These are phyloP conservation scores for Geodia barretti DNA, from an alignment of 37 sponge, comb jelly and placozoan genomes.

Conservation along the genomic window DNA sequence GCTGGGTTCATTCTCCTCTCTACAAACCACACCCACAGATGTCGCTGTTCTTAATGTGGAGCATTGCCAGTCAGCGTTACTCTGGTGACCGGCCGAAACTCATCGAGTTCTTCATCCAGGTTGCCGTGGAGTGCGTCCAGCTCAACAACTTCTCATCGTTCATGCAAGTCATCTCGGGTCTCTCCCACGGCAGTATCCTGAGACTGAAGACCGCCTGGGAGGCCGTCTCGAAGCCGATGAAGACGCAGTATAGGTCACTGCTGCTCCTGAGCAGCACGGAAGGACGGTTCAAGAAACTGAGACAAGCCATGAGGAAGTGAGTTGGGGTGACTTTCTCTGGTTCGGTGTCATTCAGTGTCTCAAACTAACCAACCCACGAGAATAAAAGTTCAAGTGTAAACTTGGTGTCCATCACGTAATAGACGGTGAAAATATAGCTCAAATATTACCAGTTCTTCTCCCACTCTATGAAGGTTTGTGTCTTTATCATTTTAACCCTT, in stretches of 20 bases:
- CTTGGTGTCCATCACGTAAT: too few species aligned
- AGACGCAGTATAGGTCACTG: constrained; percentile 29
- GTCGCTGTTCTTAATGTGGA: constrained; percentile 69
- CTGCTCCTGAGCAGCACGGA: constrained; percentile 39
- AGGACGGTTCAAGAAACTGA: constrained; percentile 54
- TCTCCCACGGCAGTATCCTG: constrained; percentile 39
- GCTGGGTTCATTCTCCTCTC: too few species aligned
- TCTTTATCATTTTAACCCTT: background rate
- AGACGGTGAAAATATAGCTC: too few species aligned
- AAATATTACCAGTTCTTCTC: too few species aligned
- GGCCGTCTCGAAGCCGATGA: constrained; percentile 37
- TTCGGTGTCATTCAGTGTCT: too few species aligned
- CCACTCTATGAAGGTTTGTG: too few species aligned
- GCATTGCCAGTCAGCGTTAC: constrained; percentile 39
- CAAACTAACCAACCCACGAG: too few species aligned
- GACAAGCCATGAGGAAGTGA: constrained; percentile 50
- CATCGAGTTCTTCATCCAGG: constrained; percentile 41
- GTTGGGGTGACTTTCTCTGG: too few species aligned
- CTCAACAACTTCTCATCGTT: constrained; percentile 55
- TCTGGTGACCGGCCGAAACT: constrained; percentile 26
- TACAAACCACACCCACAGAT: constrained; percentile 17
- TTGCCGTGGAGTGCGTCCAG: constrained; percentile 33
- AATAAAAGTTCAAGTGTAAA: too few species aligned
- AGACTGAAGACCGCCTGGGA: constrained; percentile 54
- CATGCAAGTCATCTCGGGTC: constrained; percentile 62